Evolutionary conservation across 1,140 invertebrate species (phyloP), one percentile per base, ranked within the genome.

Genomic region (Rhagoletis pomonella): DNA sequence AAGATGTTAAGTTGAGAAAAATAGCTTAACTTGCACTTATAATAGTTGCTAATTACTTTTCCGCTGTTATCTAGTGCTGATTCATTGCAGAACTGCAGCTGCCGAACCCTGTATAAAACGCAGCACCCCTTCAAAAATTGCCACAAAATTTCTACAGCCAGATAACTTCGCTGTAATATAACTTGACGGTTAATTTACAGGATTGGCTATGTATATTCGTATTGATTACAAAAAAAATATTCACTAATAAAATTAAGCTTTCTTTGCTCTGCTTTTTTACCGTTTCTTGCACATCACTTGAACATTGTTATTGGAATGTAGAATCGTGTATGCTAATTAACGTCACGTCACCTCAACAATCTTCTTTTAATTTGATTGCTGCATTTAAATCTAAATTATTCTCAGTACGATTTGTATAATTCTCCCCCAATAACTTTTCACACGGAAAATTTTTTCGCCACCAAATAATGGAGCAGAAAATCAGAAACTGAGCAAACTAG

Each of bases 31-130:
- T 5, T 29, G 29, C 29, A 29, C 29, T 29, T 29, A 29, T 29
- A 59, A n/a, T 19, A 14, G 44, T 17, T 86, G 59, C 4, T 65
- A 60, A 65, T 62, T 86, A 62, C 59, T n/a, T 39, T 29, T 86
- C n/a, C 58, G 12, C 17, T 60, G 85, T 60, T 86, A 42, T 86
- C 62, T 86, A 39, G 17, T 50, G 73, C 73, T 81, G 73, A 81
- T 81, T 81, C 73, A 81, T 81, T 47, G 3, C 6, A n/a, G 1
- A n/a, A 81, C 3, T 47, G 12, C 69, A 44, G 69, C 69, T 47
- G 42, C 14, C 69, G 69, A n/a, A 29, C 29, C 29, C 29, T 29
- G 29, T 29, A 29, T 29, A 29, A 29, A 85, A 60, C 50, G 84
- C 19, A 47, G 55, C 19, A 17, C 50, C 50, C 50, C 50, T 55